Evolutionary conservation across 2,888 invertebrate genomes (phyloP), one percentile per base, ranked within the genome.

Genomic region (Coenonympha arcania): DNA sequence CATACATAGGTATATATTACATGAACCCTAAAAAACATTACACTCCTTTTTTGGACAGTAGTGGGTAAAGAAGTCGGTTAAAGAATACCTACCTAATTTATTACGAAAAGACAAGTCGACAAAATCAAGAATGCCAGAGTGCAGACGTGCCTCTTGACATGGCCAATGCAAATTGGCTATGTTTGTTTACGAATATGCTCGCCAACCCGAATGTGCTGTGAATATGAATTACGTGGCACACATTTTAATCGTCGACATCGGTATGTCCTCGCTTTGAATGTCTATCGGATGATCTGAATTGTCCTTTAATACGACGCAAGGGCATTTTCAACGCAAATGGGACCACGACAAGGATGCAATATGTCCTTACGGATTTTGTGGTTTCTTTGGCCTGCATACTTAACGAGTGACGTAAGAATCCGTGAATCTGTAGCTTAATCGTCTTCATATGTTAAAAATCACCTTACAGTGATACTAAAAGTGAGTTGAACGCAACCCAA

Each of bases 131-230:
- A n/a, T n/a, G n/a, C n/a, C n/a, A n/a, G n/a, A 2, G 6, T 9
- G 33, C 6, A 42, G 50, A 41, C 28, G 30, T 47, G 34, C 39
- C 20, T 11, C 13, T 41, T 15, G 8, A 41, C 44, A 31, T 16
- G 49, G 30, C 30, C 59, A 59, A 36, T 31, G 33, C 18, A 51
- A 41, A 50, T 16, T 30, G 20, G 18, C 59, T 61, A 58, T 63
- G 61, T 68, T 68, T 69, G 66, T 66, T 62, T 65, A 63, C 61
- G 59, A 64, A 54, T 56, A 57, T 59, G 53, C 62, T 58, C 64
- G 63, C 61, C 59, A 54, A 58, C 48, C 53, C 51, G 39, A 69
- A 73, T 73, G 74, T 72, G 73, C 69, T 66, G 65, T 66, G 70
- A 43, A 50, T 40, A 78, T 76, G 65, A 68, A 54, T 39, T 48